These are phyloP conservation scores for Gonocerus acuteangulatus DNA, from an alignment of 2,888 invertebrate genomes.

Conservation along the genomic window DNA sequence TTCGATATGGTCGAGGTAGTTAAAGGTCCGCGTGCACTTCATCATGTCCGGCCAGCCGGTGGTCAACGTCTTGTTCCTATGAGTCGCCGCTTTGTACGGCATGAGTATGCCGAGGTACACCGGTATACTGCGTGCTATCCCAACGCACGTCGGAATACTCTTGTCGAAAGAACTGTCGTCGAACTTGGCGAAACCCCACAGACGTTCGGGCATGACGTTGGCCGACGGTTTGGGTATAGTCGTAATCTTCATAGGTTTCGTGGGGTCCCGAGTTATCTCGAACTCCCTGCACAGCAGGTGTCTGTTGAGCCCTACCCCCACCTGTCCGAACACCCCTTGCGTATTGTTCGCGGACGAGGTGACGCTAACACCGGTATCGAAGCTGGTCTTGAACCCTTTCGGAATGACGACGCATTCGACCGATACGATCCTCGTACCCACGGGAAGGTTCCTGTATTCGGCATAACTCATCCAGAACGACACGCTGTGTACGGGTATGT, in stretches of 20 bases:
- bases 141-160: background rate
- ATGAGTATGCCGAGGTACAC: background rate
- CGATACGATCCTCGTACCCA: background rate
- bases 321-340: conserved; percentile 1
- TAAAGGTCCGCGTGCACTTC: background rate
- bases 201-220: background rate
- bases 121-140: background rate
- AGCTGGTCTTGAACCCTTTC: background rate
- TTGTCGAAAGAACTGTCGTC: background rate
- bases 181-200: background rate
- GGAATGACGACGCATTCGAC: background rate
- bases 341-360: conserved; percentile 4
- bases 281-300: background rate
- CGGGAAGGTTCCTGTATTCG: background rate
- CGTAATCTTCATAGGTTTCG: background rate
- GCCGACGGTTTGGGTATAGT: background rate
- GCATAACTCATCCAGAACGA: background rate
- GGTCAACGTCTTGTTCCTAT: background rate
- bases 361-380: background rate
- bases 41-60: background rate
- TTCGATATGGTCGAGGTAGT: background rate
- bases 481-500: background rate
- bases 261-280: background rate
- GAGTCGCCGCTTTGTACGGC: background rate
- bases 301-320: background rate